Conservation (phyloP, 2,888 invertebrate species). For the Hesperia comma region DNA sequence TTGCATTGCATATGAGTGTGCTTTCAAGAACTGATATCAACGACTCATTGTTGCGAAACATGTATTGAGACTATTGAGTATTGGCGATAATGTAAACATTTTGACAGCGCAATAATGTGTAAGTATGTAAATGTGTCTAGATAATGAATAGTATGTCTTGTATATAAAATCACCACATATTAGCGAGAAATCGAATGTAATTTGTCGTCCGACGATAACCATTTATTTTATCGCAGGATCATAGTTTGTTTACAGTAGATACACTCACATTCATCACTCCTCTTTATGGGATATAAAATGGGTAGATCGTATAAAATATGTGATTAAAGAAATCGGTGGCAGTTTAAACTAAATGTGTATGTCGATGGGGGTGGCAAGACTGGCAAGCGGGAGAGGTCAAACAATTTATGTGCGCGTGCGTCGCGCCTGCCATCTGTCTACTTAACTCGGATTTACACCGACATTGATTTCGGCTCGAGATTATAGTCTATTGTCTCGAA, state of each 20-base stretch:
- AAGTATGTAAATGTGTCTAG: constrained; percentile 5
- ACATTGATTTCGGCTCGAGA: constrained; percentile 55
- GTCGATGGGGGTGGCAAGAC: constrained; percentile 41
- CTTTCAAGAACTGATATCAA: constrained; percentile 12
- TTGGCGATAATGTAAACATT: constrained; percentile 5
- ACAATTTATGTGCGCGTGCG: constrained; percentile 68
- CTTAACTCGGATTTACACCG: constrained; percentile 67
- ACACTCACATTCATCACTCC: constrained; percentile 40
- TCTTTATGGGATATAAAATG: constrained; percentile 44
- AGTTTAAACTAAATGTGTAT: constrained; percentile 26
- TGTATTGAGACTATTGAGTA: background rate
- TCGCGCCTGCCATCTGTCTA: constrained; percentile 55
- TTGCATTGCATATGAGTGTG: constrained; percentile 5
- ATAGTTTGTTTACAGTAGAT: constrained; percentile 38
- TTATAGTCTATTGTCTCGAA: constrained; percentile 67
- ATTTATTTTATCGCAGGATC: constrained; percentile 41
- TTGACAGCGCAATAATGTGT: background rate
- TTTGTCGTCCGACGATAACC: constrained; percentile 19
- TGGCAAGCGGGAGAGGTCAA: constrained; percentile 58
- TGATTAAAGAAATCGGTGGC: constrained; percentile 34
- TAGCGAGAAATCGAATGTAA: constrained; percentile 23
- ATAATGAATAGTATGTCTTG: background rate
- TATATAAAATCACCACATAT: constrained; percentile 24
- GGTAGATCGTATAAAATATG: constrained; percentile 39
- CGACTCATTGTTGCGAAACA: constrained; percentile 1